A percentile compares a stretch with the other conserved stretches of the same genome.
Evolutionary conservation across 2,797 vertebrate genomes (phyloP).

Genomic region (Halcyon chelicuti): DNA sequence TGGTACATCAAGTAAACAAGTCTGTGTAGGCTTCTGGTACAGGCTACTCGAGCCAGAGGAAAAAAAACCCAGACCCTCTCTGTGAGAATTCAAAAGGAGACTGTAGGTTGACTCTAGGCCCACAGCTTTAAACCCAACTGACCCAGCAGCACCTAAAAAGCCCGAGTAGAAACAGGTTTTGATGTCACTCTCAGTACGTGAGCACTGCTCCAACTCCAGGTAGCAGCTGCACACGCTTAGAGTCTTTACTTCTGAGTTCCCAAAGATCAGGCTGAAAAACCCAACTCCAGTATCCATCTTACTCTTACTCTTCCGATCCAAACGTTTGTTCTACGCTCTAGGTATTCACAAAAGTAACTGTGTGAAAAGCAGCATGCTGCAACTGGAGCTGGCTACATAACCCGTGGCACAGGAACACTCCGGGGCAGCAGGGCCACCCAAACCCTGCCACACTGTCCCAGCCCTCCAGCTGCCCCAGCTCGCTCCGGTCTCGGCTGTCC

Average conservation of each 20-base stretch:
- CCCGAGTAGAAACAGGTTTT: fast-evolving
- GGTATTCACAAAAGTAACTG: not conserved
- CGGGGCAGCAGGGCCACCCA: not conserved
- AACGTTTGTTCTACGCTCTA: not conserved
- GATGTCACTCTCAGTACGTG: not conserved
- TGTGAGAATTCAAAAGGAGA: not conserved
- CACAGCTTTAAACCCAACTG: not conserved
- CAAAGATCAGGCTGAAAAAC: not conserved
- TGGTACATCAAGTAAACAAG: not conserved
- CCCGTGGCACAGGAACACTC: not conserved
- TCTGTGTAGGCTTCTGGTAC: not conserved
- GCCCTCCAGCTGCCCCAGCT: not conserved
- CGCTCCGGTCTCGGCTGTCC: not conserved
- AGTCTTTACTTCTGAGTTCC: not conserved
- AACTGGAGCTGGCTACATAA: not conserved
- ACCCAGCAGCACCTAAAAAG: not conserved
- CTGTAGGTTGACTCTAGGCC: not conserved
- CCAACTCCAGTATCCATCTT: not conserved
- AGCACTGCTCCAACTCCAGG: not conserved
- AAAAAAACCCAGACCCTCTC: not conserved
- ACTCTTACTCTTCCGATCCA: not conserved
- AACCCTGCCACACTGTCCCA: not conserved
- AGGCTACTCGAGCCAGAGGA: fast-evolving
- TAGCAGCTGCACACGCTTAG: not conserved
- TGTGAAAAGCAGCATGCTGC: not conserved